Evolutionary conservation across 1,140 invertebrate genomes (phyloP), one percentile per base, ranked within the genome.

Genomic region (Subanguina moxae): DNA sequence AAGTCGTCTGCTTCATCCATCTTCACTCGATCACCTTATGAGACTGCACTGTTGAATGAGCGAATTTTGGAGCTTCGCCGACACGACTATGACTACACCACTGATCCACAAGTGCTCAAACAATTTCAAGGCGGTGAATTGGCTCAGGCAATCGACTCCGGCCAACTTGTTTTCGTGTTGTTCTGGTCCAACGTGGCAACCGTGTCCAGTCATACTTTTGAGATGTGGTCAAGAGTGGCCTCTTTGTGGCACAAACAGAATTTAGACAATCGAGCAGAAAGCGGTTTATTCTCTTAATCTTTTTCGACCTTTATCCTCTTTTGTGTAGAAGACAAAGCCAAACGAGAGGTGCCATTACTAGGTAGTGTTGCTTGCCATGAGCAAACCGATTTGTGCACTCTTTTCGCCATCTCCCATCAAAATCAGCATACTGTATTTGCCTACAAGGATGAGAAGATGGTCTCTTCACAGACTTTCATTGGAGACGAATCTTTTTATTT

Each of bases 401-500:
- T 74, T 3, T 75, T 75, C 57, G 73, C 66, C 3, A 66, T 75
- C 38, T n/a, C 42, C 0, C 73, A 77, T 32, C 62, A 62, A 13
- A 64, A 75, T 30, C 48, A 77, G 19, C 73, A 61, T 19, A 69
- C 66, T 11, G 21, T 75, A 45, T 73, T 63, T 25, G 73, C 74
- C 32, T 76, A 65, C 64, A 62, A 61, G 8, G 42, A 62, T 23
- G 70, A 62, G 28, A 62, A 68, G 30, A 64, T 64, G 27, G 28
- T 72, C 46, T 70, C 75, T 5, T 46, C 73, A 19, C 74, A 75
- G 64, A 23, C 63, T 43, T 69, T 38, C 13, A 72, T 75, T 48
- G 64, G 73, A 7, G 75, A 75, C n/a, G 58, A 67, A 28, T n/a
- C 57, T 15, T 75, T 77, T 65, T 76, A 75, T 61, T 30, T 57